Percentiles rank a stretch among this genome's conserved stretches.
Evolutionary conservation across 2,797 vertebrate species (phyloP).

Genomic region (Oryzias sinensis): DNA sequence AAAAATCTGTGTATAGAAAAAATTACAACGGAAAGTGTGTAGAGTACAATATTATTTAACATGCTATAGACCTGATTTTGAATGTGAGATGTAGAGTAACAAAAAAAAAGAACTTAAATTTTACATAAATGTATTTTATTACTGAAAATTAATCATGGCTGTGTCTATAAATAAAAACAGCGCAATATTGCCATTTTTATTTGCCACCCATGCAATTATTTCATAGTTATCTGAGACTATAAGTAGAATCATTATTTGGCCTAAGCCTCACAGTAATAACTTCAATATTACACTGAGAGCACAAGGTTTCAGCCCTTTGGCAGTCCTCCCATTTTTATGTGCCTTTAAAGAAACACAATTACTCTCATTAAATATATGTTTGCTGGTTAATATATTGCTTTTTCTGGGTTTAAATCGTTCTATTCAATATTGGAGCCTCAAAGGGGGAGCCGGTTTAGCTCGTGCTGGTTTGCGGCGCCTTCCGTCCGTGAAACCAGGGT

Average conservation of each 20-base stretch:
- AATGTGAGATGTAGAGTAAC: not conserved
- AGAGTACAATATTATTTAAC: not conserved
- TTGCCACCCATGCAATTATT: conserved; percentile 36
- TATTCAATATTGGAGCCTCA: conserved; percentile 57
- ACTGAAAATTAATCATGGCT: conserved; percentile 27
- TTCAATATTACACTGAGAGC: conserved; percentile 45
- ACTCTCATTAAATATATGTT: conserved; percentile 73
- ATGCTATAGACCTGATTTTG: not conserved
- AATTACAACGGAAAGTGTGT: not conserved
- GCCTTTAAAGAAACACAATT: conserved; percentile 64
- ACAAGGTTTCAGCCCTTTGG: conserved; percentile 44
- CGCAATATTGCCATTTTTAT: conserved; percentile 20
- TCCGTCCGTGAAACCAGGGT: too few relatives aligned
- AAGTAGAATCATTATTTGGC: conserved; percentile 44
- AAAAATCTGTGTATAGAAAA: not conserved
- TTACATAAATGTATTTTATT: too few relatives aligned
- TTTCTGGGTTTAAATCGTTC: conserved; percentile 72
- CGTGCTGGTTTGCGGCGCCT: too few relatives aligned
- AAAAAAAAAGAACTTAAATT: not conserved
- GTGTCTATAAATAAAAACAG: conserved; percentile 22
- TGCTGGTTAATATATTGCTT: conserved; percentile 71
- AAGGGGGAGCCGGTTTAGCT: conserved; percentile 13
- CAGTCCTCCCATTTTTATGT: conserved; percentile 57
- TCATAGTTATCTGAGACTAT: conserved; percentile 23
- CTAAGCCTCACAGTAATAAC: conserved; percentile 40